Percentiles rank a stretch among this genome's conserved stretches.
Evolutionary conservation across 2,113 vertebrate species (phyloP).

Genomic region (Philantomba maxwellii): DNA sequence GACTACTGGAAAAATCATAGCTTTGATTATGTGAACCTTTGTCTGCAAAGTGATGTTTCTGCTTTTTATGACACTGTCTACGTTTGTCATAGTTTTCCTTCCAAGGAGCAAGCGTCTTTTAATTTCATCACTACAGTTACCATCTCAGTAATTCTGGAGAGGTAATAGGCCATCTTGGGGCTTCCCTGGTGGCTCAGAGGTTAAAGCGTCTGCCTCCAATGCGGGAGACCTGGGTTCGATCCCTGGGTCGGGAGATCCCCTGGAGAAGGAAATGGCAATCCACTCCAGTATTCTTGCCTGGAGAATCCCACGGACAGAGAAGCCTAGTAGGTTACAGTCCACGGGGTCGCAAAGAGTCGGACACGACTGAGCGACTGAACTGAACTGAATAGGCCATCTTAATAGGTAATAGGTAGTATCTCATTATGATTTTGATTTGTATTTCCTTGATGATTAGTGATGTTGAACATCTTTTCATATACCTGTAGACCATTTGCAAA

Average conservation of each 20-base stretch:
- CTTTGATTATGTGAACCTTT: background rate
- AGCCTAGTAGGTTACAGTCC: too few species aligned
- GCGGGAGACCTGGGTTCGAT: too few species aligned
- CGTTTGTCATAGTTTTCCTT: background rate
- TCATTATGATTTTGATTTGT: background rate
- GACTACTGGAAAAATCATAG: background rate
- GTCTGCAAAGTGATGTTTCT: background rate
- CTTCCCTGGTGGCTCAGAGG: too few species aligned
- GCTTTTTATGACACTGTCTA: background rate
- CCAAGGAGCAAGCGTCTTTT: background rate
- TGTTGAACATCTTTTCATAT: background rate
- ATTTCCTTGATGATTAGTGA: background rate
- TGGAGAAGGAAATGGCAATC: too few species aligned
- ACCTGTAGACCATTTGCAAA: background rate
- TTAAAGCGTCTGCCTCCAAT: too few species aligned
- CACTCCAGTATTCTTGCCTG: too few species aligned
- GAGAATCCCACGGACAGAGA: too few species aligned
- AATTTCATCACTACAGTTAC: background rate
- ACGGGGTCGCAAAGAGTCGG: too few species aligned
- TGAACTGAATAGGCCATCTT: background rate
- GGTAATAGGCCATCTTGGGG: background rate
- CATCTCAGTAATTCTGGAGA: background rate
- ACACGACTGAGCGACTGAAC: too few species aligned
- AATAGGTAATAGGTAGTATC: background rate
- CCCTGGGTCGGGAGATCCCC: too few species aligned